A percentile compares a stretch with the other conserved stretches of the same genome.
Conservation (phyloP, 2,113 vertebrate genomes). For the Melanotaenia duboulayi region DNA sequence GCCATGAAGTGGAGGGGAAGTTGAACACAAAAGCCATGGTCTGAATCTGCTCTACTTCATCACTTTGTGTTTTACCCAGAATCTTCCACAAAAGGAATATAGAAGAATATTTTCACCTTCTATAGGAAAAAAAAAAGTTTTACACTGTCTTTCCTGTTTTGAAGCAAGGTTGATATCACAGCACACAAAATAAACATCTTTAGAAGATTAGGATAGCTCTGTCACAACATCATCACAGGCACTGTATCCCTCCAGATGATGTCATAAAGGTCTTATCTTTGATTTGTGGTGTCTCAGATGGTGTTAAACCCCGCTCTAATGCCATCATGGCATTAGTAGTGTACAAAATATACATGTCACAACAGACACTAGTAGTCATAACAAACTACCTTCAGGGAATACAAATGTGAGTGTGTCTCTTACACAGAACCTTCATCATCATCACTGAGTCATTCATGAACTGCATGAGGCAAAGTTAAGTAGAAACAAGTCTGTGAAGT, state of each 20-base stretch:
- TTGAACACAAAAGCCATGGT: slow-evolving; percentile 60
- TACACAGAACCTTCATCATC: not conserved
- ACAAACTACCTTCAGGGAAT: not conserved
- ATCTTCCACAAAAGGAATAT: not conserved
- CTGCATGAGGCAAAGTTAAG: not conserved
- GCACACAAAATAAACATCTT: not conserved
- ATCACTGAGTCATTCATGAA: not conserved
- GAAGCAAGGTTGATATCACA: not conserved
- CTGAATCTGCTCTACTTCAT: slow-evolving; percentile 62
- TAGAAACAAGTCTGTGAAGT: too few species aligned
- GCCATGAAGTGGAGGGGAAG: slow-evolving; percentile 66
- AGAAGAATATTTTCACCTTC: slow-evolving; percentile 1
- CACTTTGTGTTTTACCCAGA: slow-evolving; percentile 32
- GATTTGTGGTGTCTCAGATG: not conserved
- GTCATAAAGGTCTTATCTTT: not conserved
- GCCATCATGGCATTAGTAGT: not conserved
- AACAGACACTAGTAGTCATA: not conserved
- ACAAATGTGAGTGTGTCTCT: not conserved
- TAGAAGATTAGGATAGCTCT: not conserved
- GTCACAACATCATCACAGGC: not conserved
- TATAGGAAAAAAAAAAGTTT: not conserved
- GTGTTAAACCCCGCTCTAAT: not conserved
- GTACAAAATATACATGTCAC: not conserved
- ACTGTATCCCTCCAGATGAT: not conserved
- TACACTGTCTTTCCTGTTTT: not conserved